These are phyloP conservation scores for Polyommatus icarus DNA, from an alignment of 2,888 invertebrate species.

Conservation along the genomic window DNA sequence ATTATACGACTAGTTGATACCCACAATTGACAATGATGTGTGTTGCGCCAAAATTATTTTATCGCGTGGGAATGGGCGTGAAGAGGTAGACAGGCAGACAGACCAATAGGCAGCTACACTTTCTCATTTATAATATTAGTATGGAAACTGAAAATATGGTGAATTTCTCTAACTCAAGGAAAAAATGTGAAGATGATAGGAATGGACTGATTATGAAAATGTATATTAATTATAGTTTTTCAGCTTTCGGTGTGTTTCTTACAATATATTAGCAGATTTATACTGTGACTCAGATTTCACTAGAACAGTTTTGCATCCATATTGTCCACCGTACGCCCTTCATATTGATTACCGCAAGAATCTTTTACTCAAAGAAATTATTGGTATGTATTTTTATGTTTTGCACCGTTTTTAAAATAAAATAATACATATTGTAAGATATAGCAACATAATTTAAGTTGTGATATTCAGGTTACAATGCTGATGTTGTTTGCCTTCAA, in stretches of 20 bases:
- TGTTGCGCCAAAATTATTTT: too few relatives aligned
- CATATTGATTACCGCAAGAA: conserved; percentile 93
- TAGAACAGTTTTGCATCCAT: conserved; percentile 86
- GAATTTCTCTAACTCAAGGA: background rate
- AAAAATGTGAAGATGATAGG: background rate
- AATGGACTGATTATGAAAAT: background rate
- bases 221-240: conserved; percentile 46
- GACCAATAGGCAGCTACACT: too few relatives aligned
- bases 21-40: too few relatives aligned
- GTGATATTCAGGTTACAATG: conserved; percentile 86
- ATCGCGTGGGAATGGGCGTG: too few relatives aligned
- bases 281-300: conserved; percentile 93
- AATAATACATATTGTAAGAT: background rate
- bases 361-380: conserved; percentile 89
- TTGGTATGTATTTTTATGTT: conserved; percentile 73
- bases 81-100: too few relatives aligned
- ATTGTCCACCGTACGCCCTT: conserved; percentile 91
- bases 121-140: too few relatives aligned
- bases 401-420: background rate
- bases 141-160: too few relatives aligned
- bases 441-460: background rate
- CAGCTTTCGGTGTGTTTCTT: conserved; percentile 90
- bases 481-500: conserved; percentile 94
- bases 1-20: too few relatives aligned
- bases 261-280: conserved; percentile 94